Base-by-base conservation (phyloP, 2,113 vertebrate genomes). In the Notothenia rossii region DNA sequence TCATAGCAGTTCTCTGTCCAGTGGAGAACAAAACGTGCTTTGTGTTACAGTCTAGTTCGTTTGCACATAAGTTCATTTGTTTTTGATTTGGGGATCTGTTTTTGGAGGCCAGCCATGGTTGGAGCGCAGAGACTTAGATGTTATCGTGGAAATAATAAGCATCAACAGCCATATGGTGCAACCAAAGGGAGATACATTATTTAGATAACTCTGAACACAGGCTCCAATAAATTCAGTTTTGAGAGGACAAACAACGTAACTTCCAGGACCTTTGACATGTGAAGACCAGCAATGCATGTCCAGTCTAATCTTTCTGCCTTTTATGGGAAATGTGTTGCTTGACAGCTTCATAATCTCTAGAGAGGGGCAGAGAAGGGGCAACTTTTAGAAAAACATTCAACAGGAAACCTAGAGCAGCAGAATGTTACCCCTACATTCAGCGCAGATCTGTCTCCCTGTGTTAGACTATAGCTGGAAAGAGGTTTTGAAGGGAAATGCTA, bases 221-320 rank as follows among this genome's bases (percentile, higher is more conserved):
- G 40, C 8, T n/a, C 15, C 54, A 61, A 78, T 25, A 62, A 81
- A 81, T 85, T 71, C 49, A 17, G 45, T 53, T n/a, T 18, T 43
- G 76, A 77, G 62, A 46, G 29, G 22, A 79, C 14, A 12, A 61
- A 72, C 43, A 62, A 58, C 46, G 58, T 36, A 55, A 51, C 77
- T 56, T 79, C 55, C 25, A 5, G 59, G 66, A 72, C 78, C 70
- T 73, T 77, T 89, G 73, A 89, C 79, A 40, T 73, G 25, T 67
- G 61, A 6, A 60, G 60, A 72, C 76, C 62, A 49, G 45, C 10
- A 53, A 8, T 11, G 18, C 45, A 54, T 40, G 22, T 45, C 22
- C 40, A 22, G 43, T 60, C 11, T 1, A 10, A 56, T 18, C 60
- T 68, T 78, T 81, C 20, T 64, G 64, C 74, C 72, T 78, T 87